Percentiles rank a stretch among this genome's conserved stretches.
Evolutionary conservation across 2,113 vertebrate species (phyloP).

Genomic region (Thermophis baileyi): DNA sequence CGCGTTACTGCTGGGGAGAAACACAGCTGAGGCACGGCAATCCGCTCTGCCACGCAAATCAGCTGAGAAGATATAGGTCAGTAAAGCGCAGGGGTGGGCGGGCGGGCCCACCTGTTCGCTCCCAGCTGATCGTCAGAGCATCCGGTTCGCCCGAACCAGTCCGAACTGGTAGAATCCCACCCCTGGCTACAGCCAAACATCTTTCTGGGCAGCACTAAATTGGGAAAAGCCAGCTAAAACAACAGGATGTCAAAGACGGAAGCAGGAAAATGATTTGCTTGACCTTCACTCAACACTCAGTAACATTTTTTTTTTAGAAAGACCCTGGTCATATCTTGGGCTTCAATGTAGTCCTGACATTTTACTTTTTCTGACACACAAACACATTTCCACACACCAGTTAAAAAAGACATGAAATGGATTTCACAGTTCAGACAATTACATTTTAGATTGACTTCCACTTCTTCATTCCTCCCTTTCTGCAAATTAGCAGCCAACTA

Average conservation of each 20-base stretch:
- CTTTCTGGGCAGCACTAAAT: not conserved
- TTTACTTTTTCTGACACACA: slow-evolving; percentile 16
- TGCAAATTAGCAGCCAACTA: not conserved
- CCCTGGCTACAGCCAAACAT: not conserved
- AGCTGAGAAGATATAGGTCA: too few species aligned
- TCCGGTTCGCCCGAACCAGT: too few species aligned
- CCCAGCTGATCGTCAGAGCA: too few species aligned
- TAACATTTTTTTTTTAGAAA: slow-evolving; percentile 18
- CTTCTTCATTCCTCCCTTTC: not conserved
- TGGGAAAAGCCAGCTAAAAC: not conserved
- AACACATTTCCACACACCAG: slow-evolving; percentile 10
- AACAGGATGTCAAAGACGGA: not conserved
- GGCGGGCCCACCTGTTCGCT: too few species aligned
- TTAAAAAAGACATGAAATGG: slow-evolving; percentile 16
- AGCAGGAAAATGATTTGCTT: not conserved
- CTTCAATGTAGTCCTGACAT: not conserved
- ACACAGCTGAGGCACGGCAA: too few species aligned
- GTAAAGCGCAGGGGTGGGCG: too few species aligned
- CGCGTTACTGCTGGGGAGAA: too few species aligned
- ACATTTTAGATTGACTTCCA: not conserved
- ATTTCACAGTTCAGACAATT: not conserved
- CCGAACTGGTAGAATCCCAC: too few species aligned
- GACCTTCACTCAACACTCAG: not conserved
- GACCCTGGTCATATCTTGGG: slow-evolving; percentile 12
- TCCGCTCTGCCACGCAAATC: too few species aligned